These are phyloP conservation scores for Montipora cactus DNA, from an alignment of 64 coral and sea anemone species.

Conservation along the genomic window DNA sequence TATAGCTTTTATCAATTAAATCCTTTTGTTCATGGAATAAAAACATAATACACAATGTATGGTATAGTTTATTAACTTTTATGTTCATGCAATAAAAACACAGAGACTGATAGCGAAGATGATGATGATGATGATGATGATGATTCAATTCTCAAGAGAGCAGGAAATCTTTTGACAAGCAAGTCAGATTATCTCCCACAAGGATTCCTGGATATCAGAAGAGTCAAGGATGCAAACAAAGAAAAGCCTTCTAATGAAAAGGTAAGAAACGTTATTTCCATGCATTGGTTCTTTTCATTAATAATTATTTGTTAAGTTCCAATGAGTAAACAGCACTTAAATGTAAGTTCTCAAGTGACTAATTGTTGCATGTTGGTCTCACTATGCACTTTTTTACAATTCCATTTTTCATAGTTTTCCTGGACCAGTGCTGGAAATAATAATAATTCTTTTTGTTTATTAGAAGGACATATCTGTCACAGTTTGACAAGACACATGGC, in stretches of 20 bases:
- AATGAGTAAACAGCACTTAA: too few species aligned
- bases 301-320: too few species aligned
- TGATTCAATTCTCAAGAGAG: constrained; percentile 79
- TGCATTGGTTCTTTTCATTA: too few species aligned
- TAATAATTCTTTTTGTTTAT: too few species aligned
- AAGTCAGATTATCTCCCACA: constrained; percentile 70
- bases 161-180: constrained; percentile 79
- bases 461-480: too few species aligned
- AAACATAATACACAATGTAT: too few species aligned
- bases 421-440: too few species aligned
- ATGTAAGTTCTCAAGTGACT: too few species aligned
- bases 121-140: constrained; percentile 71
- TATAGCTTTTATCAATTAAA: background rate
- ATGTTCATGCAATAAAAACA: background rate
- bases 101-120: constrained; percentile 58
- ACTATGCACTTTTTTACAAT: too few species aligned
- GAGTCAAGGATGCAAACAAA: constrained; percentile 93
- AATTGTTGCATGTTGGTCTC: too few species aligned
- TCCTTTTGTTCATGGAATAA: background rate
- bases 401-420: too few species aligned
- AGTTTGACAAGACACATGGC: too few species aligned
- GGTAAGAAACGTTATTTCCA: constrained; percentile 14
- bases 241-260: constrained; percentile 82
- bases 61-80: background rate
- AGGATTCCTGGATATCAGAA: constrained; percentile 78